Base-by-base conservation (phyloP, 2,797 vertebrate species). In the Columba guinea region DNA sequence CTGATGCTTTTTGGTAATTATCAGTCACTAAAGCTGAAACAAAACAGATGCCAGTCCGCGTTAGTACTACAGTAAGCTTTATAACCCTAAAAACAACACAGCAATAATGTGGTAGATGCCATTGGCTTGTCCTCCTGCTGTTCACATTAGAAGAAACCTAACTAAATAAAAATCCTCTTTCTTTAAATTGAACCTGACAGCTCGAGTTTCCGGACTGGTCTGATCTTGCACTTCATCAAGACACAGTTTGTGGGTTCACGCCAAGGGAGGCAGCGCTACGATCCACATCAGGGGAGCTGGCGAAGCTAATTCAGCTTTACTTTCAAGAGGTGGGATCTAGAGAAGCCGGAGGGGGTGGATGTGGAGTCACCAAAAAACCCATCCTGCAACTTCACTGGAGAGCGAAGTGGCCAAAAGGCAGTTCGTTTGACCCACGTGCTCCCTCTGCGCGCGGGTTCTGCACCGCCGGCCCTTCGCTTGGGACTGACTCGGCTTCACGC, bases 121-220 rank as follows among this genome's bases (percentile, higher is more conserved):
- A 91, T 7, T 60, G 73, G 84, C 48, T 91, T 55, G 69, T 87
- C 90, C 83, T 95, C 76, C 65, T n/a, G 2, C 70, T 85, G 64
- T 53, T 90, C 11, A 0, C 59, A 67, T 91, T 92, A 91, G 71
- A 91, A 93, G 65, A 84, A 93, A 95, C 84, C 79, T 83, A 94
- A 67, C 78, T 77, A 94, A 94, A 91, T 85, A 87, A 91, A 94
- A 96, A 77, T 22, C 52, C 39, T 77, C 77, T 86, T 67, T 48
- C 60, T 76, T 90, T 46, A 94, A 95, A 97, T 90, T 91, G 60
- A 85, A 91, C 56, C 82, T 70, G 94, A 97, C 94, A 95, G 44
- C 23, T 24, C 22, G 32, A 27, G 67, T 86, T 89, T 89, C 85
- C 7, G 0, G 49, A 22, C 84, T 62, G 71, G 53, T 60, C 80